Evolutionary conservation across 2,888 invertebrate genomes (phyloP).

Genomic region (Hyposoter dolosus): DNA sequence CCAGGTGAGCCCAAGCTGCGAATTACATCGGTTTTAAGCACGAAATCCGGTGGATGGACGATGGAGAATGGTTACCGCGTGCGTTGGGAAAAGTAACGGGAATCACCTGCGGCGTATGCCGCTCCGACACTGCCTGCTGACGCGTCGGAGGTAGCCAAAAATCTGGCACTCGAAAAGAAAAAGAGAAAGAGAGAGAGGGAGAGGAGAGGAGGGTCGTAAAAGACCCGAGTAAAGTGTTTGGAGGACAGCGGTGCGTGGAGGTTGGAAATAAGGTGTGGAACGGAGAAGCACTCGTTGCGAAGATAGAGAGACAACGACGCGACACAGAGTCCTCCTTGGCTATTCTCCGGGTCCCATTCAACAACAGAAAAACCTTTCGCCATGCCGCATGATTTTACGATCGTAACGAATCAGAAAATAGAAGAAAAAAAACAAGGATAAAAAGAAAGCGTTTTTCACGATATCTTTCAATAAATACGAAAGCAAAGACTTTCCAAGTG

Average conservation of each 20-base stretch:
- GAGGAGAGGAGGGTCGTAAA: constrained; percentile 56
- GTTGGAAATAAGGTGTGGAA: not conserved
- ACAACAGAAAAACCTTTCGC: constrained; percentile 55
- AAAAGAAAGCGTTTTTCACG: constrained; percentile 9
- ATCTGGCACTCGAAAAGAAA: constrained; percentile 54
- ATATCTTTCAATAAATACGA: not conserved
- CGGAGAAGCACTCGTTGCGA: constrained; percentile 51
- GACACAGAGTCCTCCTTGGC: constrained; percentile 3
- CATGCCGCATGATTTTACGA: constrained; percentile 52
- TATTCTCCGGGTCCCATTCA: constrained; percentile 17
- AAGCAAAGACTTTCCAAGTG: not conserved
- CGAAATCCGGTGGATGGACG: constrained; percentile 29
- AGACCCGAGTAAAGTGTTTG: constrained; percentile 55
- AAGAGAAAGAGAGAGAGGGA: not conserved
- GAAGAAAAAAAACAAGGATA: not conserved
- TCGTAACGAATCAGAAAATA: constrained; percentile 49
- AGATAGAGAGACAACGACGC: constrained; percentile 10
- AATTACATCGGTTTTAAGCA: constrained; percentile 43
- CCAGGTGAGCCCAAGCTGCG: constrained; percentile 56
- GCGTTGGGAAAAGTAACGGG: constrained; percentile 55
- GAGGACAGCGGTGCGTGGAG: constrained; percentile 53
- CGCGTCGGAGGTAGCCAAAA: constrained; percentile 48
- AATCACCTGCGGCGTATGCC: constrained; percentile 45
- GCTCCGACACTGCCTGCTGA: constrained; percentile 19
- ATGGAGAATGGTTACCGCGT: constrained; percentile 1